phyloP scores from a whole-genome alignment of 2,888 invertebrate genomes.

The Eulithis prunata region DNA sequence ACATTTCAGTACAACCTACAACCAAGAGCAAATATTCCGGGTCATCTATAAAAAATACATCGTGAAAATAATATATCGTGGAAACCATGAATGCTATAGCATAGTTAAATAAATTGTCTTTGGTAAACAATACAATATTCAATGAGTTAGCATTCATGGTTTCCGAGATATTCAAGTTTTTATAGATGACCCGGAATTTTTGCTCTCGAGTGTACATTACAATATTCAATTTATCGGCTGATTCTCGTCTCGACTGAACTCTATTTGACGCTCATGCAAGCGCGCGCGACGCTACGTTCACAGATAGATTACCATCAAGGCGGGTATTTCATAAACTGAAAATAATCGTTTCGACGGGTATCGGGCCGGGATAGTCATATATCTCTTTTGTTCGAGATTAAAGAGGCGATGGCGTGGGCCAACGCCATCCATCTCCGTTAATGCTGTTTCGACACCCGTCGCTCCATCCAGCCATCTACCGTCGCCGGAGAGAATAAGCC shows the following conservation, averaged over 20 bases:
- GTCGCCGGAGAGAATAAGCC: constrained; percentile 30
- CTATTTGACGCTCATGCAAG: constrained; percentile 10
- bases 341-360: constrained; percentile 47
- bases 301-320: constrained; percentile 20
- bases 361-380: constrained; percentile 56
- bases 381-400: constrained; percentile 75
- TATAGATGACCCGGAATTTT: too few relatives aligned
- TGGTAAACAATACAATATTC: too few relatives aligned
- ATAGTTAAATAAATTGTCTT: too few relatives aligned
- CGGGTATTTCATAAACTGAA: constrained; percentile 46
- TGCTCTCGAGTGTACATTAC: neutral
- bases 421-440: constrained; percentile 74
- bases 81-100: too few relatives aligned
- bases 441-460: constrained; percentile 68
- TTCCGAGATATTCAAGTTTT: too few relatives aligned
- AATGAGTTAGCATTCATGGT: too few relatives aligned
- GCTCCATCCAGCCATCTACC: constrained; percentile 40
- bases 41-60: too few relatives aligned
- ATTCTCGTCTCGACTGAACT: constrained; percentile 6
- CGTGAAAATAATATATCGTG: too few relatives aligned
- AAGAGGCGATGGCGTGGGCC: constrained; percentile 71
- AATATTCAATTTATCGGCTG: constrained; percentile 16
- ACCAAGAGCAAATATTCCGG: too few relatives aligned
- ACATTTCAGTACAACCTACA: neutral
- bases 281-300: constrained; percentile 19